Percentiles rank a stretch among this genome's conserved stretches.
Evolutionary conservation across 2,888 invertebrate species (phyloP).

Genomic region (Agonopterix arenella): DNA sequence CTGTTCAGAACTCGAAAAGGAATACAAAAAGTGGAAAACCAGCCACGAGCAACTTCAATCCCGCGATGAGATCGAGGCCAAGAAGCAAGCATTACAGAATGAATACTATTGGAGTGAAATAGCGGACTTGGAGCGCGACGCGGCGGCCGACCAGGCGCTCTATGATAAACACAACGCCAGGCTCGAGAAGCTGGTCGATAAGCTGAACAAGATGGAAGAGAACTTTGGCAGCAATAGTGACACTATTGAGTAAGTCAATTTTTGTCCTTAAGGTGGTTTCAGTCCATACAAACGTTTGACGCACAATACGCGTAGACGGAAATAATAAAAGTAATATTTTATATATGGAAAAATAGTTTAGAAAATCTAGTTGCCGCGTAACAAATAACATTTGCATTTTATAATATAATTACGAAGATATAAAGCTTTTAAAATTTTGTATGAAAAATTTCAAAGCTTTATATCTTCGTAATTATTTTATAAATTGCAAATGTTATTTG

Average conservation of each 20-base stretch:
- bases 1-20: slow-evolving; percentile 52
- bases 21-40: slow-evolving; percentile 70
- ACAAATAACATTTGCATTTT: no score
- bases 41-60: slow-evolving; percentile 75
- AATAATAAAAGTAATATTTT: no score
- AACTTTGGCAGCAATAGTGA: slow-evolving; percentile 46
- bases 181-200: slow-evolving; percentile 49
- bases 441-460: no score
- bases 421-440: no score
- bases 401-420: no score
- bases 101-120: slow-evolving; percentile 77
- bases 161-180: slow-evolving; percentile 59
- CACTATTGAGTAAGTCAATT: slow-evolving; percentile 56
- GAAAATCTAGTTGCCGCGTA: no score
- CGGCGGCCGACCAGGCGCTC: slow-evolving; percentile 49
- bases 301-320: no score
- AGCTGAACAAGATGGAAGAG: slow-evolving; percentile 46
- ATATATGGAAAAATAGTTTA: no score
- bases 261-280: no score
- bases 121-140: slow-evolving; percentile 45
- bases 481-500: no score
- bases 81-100: slow-evolving; percentile 64
- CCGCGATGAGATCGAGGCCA: slow-evolving; percentile 65
- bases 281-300: no score
- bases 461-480: no score